Evolutionary conservation across 2,888 invertebrate genomes (phyloP), one percentile per base, ranked within the genome.

Genomic region (Mythimna albipuncta): DNA sequence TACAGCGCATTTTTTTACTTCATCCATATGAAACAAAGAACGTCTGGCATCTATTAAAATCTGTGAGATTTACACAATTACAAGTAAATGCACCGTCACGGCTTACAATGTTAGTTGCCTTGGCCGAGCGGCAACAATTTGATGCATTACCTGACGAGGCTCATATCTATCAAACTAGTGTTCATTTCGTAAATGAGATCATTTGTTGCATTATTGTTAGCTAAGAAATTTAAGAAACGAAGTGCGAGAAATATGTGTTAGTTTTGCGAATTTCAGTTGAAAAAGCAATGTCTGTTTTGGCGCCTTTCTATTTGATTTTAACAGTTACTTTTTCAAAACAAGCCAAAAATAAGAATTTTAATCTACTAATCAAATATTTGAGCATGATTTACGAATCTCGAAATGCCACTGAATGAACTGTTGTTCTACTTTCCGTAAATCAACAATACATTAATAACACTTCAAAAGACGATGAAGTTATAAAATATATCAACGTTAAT

Each of bases 171-270:
- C 9, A 21, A 58, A 47, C 52, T 21, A 38, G 38, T 63, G 57
- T 64, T 68, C 26, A 72, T 81, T 81, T 84, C 63, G 81, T 62
- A 81, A 81, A 81, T 38, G n/a, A 69, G 71, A 66, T 75, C 59
- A 32, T 16, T 41, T 10, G 66, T 59, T 79, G 66, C 73, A 67
- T 58, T 81, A 69, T 62, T n/a, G 59, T 72, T 68, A 61, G 55
- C 44, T 32, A 62, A 73, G 35, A 69, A 38, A 83, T 21, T 64
- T 72, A 52, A 59, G 58, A 59, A 72, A 59, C 32, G 7, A 47
- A 26, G 68, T 78, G 62, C 65, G 58, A 77, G 54, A 64, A 58
- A 50, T 13, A 10, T 10, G 1, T 52, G 35, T 41, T 41, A 6
- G 19, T 50, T 61, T 16, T 32, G 19, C 35, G 9, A n/a, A 1